Percentiles rank a stretch among this genome's conserved stretches.
These are phyloP conservation scores for Chelidonichthys spinosus DNA, from an alignment of 2,797 vertebrate genomes.

Conservation along the genomic window DNA sequence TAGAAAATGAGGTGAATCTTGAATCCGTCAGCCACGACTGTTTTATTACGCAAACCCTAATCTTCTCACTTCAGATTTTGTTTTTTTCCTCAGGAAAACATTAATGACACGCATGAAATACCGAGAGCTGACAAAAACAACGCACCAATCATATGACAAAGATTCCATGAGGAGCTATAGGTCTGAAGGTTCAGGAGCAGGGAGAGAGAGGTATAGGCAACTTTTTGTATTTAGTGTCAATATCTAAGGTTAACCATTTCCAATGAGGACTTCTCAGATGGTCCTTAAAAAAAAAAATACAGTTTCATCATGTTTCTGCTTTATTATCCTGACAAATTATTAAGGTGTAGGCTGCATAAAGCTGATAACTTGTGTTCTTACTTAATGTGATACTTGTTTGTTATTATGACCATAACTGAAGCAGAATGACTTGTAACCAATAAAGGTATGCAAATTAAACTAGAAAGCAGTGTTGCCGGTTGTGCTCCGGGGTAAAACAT, in stretches of 20 bases:
- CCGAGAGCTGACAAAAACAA: not conserved
- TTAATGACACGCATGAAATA: conserved; percentile 6
- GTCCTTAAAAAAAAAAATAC: no score
- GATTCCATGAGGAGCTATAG: not conserved
- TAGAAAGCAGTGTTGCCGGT: not conserved
- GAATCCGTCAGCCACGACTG: conserved; percentile 50
- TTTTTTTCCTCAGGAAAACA: conserved; percentile 1
- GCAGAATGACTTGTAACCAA: not conserved
- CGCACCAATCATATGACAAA: not conserved
- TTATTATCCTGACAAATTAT: not conserved
- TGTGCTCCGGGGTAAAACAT: not conserved
- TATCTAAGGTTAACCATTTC: no score
- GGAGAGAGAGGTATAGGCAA: no score
- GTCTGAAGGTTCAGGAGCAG: no score
- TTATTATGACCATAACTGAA: not conserved
- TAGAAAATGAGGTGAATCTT: conserved; percentile 55
- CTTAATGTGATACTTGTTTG: not conserved
- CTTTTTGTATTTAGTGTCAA: no score
- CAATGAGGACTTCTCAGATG: no score
- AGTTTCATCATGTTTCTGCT: not conserved
- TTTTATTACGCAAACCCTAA: conserved; percentile 16
- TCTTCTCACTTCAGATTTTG: conserved; percentile 8
- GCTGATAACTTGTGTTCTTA: not conserved
- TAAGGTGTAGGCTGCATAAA: no score
- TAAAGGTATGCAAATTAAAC: not conserved